A percentile compares a stretch with the other conserved stretches of the same genome.
Conservation (phyloP, 2,888 invertebrate species). For the Argynnis bischoffii region DNA sequence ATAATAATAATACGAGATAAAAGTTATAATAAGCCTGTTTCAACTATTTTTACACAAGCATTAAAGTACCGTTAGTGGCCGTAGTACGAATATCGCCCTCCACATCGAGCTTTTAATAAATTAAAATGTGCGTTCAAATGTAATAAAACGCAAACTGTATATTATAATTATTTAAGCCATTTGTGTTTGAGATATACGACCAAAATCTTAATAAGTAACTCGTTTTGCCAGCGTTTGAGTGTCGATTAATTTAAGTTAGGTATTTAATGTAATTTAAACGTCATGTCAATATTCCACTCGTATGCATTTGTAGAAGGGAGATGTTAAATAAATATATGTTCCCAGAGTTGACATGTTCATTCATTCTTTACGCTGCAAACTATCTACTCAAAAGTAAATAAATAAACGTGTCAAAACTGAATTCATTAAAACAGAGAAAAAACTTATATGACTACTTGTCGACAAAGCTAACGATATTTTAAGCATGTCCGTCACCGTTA, state of each 20-base stretch:
- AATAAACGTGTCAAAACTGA: conserved; percentile 22
- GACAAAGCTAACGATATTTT: conserved; percentile 47
- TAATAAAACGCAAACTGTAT: conserved; percentile 29
- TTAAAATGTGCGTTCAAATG: conserved; percentile 31
- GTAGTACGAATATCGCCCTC: conserved; percentile 28
- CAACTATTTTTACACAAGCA: conserved; percentile 25
- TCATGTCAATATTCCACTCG: conserved; percentile 23
- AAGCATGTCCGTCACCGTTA: conserved; percentile 34
- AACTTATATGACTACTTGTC: conserved; percentile 57
- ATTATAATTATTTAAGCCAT: conserved; percentile 22
- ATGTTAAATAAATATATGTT: conserved; percentile 31
- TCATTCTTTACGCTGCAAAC: conserved; percentile 14
- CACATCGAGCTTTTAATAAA: conserved; percentile 23
- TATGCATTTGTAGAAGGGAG: conserved; percentile 27
- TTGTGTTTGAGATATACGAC: conserved; percentile 19
- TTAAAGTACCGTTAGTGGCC: conserved; percentile 25
- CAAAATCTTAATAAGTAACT: conserved; percentile 18
- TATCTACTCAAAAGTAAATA: conserved; percentile 11
- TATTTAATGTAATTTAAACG: conserved; percentile 28
- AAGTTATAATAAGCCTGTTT: conserved; percentile 20
- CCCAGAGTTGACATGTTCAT: conserved; percentile 28
- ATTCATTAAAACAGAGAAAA: conserved; percentile 32
- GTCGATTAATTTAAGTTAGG: conserved; percentile 24
- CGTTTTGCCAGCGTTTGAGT: conserved; percentile 19
- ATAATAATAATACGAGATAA: conserved; percentile 29